Evolutionary conservation across 2,888 invertebrate genomes (phyloP).

Genomic region (Portevinia maculata): DNA sequence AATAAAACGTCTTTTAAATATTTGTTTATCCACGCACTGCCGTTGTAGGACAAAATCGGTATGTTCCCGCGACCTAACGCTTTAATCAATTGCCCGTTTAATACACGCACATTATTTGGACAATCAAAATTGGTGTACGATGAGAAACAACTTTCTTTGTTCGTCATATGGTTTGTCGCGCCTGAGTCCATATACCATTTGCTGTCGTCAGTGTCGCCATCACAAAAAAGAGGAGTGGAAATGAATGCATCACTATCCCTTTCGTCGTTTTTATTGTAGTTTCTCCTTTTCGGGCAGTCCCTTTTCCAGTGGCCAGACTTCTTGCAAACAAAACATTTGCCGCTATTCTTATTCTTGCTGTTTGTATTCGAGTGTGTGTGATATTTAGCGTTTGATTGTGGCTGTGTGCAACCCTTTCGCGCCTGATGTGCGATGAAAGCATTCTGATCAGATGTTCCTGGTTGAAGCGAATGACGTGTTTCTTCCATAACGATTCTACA

Average conservation of each 20-base stretch:
- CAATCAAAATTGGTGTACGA: not conserved
- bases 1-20: conserved; percentile 6
- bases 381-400: not conserved
- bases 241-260: conserved; percentile 6
- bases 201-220: conserved; percentile 3
- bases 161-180: conserved; percentile 1
- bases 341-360: not conserved
- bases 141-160: not conserved
- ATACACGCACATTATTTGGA: not conserved
- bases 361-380: conserved; percentile 1
- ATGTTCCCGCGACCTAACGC: not conserved
- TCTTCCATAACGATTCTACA: conserved; percentile 75
- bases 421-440: conserved; percentile 2
- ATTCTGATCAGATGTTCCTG: conserved; percentile 7
- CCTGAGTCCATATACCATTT: conserved; percentile 8
- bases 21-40: not conserved
- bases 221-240: conserved; percentile 4
- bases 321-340: conserved; percentile 18
- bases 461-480: conserved; percentile 54
- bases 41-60: not conserved
- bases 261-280: conserved; percentile 17
- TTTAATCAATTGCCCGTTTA: not conserved
- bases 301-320: conserved; percentile 12
- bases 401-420: not conserved
- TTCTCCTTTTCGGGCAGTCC: conserved; percentile 7